Evolutionary conservation across 2,888 invertebrate species (phyloP).

Genomic region (Geophilus truncorum): DNA sequence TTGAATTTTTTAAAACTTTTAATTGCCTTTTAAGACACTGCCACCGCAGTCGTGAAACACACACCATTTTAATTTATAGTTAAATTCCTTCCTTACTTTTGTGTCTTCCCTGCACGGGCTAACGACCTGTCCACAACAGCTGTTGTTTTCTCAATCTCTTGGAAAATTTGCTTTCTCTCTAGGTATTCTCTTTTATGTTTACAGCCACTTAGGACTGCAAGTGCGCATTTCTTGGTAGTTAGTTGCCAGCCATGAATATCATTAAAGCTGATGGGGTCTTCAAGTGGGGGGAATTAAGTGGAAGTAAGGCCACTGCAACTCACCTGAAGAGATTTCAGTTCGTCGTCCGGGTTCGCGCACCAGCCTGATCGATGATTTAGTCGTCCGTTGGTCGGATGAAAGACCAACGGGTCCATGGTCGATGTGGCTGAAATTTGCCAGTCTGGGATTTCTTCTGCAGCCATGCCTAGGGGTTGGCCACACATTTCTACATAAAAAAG

Average conservation of each 20-base stretch:
- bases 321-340: conserved; percentile 40
- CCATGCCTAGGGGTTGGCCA: conserved; percentile 43
- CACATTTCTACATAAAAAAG: conserved; percentile 39
- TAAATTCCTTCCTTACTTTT: background rate
- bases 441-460: conserved; percentile 43
- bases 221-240: conserved; percentile 4
- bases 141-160: conserved; percentile 3
- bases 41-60: background rate
- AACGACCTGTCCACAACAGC: background rate
- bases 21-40: background rate
- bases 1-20: background rate
- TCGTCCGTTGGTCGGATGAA: conserved; percentile 40
- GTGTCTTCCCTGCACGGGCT: background rate
- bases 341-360: conserved; percentile 41
- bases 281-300: background rate
- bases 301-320: background rate
- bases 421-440: conserved; percentile 40
- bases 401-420: conserved; percentile 37
- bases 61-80: background rate
- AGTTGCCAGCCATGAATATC: conserved; percentile 4
- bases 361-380: conserved; percentile 41
- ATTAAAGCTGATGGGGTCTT: background rate
- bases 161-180: background rate
- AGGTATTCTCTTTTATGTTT: conserved; percentile 10
- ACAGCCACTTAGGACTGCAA: background rate